Percentiles rank a stretch among this genome's conserved stretches.
Evolutionary conservation across 92 coral and sea anemone genomes (phyloP).

Genomic region (Actinostola sp.): DNA sequence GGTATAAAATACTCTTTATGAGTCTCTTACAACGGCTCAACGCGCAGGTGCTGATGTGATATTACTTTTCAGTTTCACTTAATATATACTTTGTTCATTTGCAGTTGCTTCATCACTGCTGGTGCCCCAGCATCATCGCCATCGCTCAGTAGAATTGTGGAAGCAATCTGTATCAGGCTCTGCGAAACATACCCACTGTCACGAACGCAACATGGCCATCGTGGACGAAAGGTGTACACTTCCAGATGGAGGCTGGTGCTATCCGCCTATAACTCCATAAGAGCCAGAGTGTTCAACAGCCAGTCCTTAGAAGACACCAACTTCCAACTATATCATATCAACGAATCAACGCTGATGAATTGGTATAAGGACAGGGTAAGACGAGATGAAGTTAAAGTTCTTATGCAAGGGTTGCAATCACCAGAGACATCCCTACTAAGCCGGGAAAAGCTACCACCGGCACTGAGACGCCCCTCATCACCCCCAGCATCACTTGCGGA

Average conservation of each 20-base stretch:
- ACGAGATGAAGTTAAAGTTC: conserved; percentile 27
- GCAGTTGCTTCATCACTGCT: conserved; percentile 46
- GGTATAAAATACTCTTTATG: background rate
- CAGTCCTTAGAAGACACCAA: conserved; percentile 5
- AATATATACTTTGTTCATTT: conserved; percentile 1
- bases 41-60: too few species aligned
- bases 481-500: background rate
- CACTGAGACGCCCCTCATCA: background rate
- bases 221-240: conserved; percentile 8
- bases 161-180: conserved; percentile 27
- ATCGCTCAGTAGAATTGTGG: conserved; percentile 40
- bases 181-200: conserved; percentile 9
- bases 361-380: conserved; percentile 54
- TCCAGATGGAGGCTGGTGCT: conserved; percentile 61
- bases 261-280: conserved; percentile 15
- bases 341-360: conserved; percentile 29
- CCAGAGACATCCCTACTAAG: background rate
- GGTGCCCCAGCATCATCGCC: conserved; percentile 36
- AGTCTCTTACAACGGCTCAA: background rate
- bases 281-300: conserved; percentile 28
- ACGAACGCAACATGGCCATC: conserved; percentile 5
- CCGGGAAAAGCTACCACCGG: background rate
- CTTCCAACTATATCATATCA: conserved; percentile 27
- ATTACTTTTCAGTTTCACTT: too few species aligned
- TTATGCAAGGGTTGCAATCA: conserved; percentile 37